A percentile compares a stretch with the other conserved stretches of the same genome.
Conservation (phyloP, 2,888 invertebrate species). For the Leucania comma region DNA sequence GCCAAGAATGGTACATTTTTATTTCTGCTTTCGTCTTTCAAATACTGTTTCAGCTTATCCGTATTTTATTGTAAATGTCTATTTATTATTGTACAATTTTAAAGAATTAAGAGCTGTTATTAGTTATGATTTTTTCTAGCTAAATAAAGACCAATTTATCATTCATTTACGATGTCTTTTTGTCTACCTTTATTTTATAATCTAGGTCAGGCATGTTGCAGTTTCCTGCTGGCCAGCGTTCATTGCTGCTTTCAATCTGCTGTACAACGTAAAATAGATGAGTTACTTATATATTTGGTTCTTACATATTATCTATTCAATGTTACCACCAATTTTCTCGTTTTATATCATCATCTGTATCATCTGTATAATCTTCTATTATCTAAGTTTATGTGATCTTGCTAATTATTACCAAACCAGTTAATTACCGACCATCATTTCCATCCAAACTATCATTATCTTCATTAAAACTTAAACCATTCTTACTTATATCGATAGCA, state of each 20-base stretch:
- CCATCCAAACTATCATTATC: not conserved
- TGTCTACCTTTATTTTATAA: slow-evolving; percentile 8
- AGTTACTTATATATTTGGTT: not conserved
- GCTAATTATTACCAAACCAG: not conserved
- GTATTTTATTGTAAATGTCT: slow-evolving; percentile 6
- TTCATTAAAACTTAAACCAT: not conserved
- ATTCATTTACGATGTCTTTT: slow-evolving; percentile 59
- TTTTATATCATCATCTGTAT: not conserved
- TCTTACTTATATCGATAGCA: not conserved
- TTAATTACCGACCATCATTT: too few species aligned
- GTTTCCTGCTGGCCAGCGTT: too few species aligned
- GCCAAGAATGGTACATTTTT: slow-evolving; percentile 20
- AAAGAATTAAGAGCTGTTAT: slow-evolving; percentile 65
- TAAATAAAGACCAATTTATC: slow-evolving; percentile 89
- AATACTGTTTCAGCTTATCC: slow-evolving; percentile 5
- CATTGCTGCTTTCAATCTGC: too few species aligned
- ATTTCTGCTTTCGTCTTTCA: not conserved
- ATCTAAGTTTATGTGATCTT: not conserved
- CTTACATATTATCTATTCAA: not conserved
- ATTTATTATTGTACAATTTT: slow-evolving; percentile 39
- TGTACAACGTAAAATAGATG: too few species aligned
- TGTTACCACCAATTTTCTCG: not conserved
- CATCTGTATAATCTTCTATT: not conserved
- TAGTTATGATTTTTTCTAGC: slow-evolving; percentile 76
- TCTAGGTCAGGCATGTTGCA: too few species aligned